Evolutionary conservation across 2,888 invertebrate genomes (phyloP).

Genomic region (Octodonta nipae): DNA sequence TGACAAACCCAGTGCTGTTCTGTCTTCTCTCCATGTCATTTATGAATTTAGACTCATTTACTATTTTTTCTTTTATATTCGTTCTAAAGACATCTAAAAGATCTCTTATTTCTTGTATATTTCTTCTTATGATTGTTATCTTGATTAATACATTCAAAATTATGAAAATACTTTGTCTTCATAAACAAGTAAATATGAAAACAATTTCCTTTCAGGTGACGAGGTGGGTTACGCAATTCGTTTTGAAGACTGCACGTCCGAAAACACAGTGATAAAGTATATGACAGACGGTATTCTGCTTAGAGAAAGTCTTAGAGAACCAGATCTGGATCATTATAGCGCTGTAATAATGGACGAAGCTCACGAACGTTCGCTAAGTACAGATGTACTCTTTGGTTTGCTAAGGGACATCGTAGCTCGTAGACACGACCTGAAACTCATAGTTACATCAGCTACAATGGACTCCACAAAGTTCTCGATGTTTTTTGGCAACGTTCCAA

Average conservation of each 20-base stretch:
- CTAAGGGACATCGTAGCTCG: constrained; percentile 82
- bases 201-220: constrained; percentile 29
- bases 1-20: too few species aligned
- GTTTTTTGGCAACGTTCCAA: constrained; percentile 98
- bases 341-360: constrained; percentile 99
- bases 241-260: constrained; percentile 97
- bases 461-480: constrained; percentile 92
- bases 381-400: constrained; percentile 94
- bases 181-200: background rate
- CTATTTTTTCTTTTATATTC: too few species aligned
- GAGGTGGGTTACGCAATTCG: constrained; percentile 98
- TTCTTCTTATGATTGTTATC: too few species aligned
- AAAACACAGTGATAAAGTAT: constrained; percentile 87
- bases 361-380: constrained; percentile 93
- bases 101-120: too few species aligned
- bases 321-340: constrained; percentile 93
- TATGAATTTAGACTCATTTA: too few species aligned
- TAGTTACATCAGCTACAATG: constrained; percentile 99
- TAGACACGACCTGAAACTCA: constrained; percentile 81
- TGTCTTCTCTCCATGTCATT: too few species aligned
- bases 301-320: constrained; percentile 87
- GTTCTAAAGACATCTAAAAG: too few species aligned
- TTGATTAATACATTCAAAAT: too few species aligned
- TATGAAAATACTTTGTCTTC: too few species aligned
- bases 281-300: constrained; percentile 99